A percentile compares a stretch with the other conserved stretches of the same genome.
Conservation (phyloP, 1,140 invertebrate genomes). For the Platyscapa corneri region DNA sequence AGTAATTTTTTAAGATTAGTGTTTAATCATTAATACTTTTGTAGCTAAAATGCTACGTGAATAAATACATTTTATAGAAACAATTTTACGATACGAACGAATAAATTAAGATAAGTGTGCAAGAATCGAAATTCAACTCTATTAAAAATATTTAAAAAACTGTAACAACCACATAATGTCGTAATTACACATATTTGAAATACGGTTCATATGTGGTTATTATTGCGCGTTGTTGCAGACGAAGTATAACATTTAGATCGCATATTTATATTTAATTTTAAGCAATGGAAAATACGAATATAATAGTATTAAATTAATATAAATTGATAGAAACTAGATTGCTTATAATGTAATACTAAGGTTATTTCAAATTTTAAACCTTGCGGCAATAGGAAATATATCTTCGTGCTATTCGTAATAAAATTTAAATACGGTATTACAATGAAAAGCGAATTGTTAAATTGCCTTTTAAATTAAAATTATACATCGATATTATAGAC, state of each 20-base stretch:
- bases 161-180: neutral
- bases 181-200: conserved; percentile 4
- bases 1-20: neutral
- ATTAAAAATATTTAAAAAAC: neutral
- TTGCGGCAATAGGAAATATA: neutral
- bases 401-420: neutral
- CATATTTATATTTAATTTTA: neutral
- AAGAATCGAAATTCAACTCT: neutral
- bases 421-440: no score
- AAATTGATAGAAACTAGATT: neutral
- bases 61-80: neutral
- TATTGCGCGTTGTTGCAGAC: neutral
- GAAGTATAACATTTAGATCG: neutral
- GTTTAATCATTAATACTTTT: neutral
- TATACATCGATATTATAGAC: no score
- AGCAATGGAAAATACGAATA: neutral
- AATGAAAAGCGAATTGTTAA: no score
- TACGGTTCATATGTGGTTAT: neutral
- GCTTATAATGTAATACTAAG: neutral
- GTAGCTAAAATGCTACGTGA: neutral
- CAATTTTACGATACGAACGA: neutral
- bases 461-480: no score
- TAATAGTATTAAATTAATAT: conserved; percentile 3
- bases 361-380: neutral
- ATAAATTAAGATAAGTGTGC: neutral